phyloP scores from a whole-genome alignment of 2,113 vertebrate species.

The Oriolus oriolus region DNA sequence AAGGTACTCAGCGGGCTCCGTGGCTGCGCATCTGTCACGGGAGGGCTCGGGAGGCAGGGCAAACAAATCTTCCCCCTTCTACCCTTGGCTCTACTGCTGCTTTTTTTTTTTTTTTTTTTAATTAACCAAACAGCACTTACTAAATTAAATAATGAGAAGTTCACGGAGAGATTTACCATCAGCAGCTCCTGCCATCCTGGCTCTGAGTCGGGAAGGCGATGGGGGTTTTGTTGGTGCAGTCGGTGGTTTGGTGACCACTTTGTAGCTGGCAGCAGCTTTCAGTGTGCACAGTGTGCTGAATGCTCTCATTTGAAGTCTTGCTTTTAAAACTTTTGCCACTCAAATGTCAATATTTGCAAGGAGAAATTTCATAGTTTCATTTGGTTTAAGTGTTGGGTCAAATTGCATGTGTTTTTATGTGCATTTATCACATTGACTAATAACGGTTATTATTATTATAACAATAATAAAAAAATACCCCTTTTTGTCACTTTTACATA shows the following conservation, averaged over 20 bases:
- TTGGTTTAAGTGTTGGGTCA: background rate
- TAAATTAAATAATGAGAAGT: background rate
- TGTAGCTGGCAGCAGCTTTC: background rate
- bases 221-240: background rate
- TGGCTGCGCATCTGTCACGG: constrained; percentile 1
- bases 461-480: background rate
- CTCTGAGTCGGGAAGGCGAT: fast-evolving
- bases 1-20: constrained; percentile 72
- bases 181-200: background rate
- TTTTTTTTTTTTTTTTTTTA: background rate
- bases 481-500: background rate
- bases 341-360: background rate
- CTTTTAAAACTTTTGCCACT: background rate
- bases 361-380: background rate
- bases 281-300: fast-evolving
- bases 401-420: background rate
- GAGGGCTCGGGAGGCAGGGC: background rate
- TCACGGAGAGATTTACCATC: fast-evolving
- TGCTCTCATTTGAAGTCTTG: background rate
- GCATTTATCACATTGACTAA: background rate
- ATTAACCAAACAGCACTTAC: background rate
- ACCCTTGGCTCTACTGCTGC: background rate
- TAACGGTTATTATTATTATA: background rate
- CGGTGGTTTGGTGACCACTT: background rate
- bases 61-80: background rate